These are phyloP conservation scores for Apomyelois bistriatella DNA, from an alignment of 2,888 invertebrate genomes.

Conservation along the genomic window DNA sequence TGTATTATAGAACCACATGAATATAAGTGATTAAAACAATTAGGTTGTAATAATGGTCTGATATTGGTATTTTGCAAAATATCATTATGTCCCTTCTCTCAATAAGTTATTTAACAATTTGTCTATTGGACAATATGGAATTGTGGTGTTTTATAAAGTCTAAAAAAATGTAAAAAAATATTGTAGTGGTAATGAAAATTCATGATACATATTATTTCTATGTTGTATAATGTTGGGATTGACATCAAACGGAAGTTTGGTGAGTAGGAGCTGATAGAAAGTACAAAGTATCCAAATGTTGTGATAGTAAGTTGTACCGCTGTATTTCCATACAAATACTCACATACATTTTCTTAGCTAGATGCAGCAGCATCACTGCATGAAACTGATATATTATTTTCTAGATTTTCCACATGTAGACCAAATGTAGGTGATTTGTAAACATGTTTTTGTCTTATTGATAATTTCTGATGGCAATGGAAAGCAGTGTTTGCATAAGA, in stretches of 20 bases:
- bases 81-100: conserved; percentile 22
- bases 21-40: neutral
- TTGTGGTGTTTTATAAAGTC: conserved; percentile 59
- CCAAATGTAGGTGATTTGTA: no score
- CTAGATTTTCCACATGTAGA: no score
- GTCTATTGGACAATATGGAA: conserved; percentile 61
- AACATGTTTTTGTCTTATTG: no score
- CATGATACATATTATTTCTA: conserved; percentile 43
- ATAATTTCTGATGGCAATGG: no score
- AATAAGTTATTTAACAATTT: conserved; percentile 34
- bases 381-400: no score
- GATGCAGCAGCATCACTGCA: no score
- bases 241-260: conserved; percentile 3
- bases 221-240: conserved; percentile 18
- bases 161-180: conserved; percentile 56
- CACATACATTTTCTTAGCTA: neutral
- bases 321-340: conserved; percentile 30
- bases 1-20: neutral
- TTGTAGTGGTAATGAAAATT: conserved; percentile 33
- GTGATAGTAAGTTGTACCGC: conserved; percentile 41
- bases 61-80: conserved; percentile 3
- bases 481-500: no score
- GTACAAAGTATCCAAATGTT: conserved; percentile 54
- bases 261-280: conserved; percentile 41
- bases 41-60: neutral